These are phyloP conservation scores for Drosophila gaucha DNA, from an alignment of 2,888 invertebrate species.

Conservation along the genomic window DNA sequence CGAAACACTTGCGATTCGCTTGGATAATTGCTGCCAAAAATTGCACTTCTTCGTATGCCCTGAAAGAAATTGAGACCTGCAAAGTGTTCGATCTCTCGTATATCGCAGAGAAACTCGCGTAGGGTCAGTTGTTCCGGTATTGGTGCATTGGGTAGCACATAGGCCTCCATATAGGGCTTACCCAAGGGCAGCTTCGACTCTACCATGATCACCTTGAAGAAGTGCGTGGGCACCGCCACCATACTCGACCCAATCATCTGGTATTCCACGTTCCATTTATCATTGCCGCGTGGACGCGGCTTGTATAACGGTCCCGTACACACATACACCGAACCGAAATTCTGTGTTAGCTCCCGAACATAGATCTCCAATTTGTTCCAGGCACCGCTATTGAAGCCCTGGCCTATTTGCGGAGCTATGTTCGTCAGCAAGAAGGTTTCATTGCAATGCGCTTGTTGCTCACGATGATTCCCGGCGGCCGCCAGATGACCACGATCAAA, in stretches of 20 bases:
- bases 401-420: conserved; percentile 97
- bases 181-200: conserved; percentile 87
- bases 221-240: conserved; percentile 99
- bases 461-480: conserved; percentile 96
- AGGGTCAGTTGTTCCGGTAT: conserved; percentile 91
- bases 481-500: conserved; percentile 98
- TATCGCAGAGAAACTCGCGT: conserved; percentile 91
- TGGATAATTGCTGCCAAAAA: conserved; percentile 84
- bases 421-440: conserved; percentile 97
- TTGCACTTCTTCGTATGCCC: conserved; percentile 89
- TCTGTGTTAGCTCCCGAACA: conserved; percentile 89
- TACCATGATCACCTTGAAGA: conserved; percentile 96
- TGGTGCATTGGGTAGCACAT: conserved; percentile 95
- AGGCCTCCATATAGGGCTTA: conserved; percentile 93
- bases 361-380: conserved; percentile 95
- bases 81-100: conserved; percentile 94
- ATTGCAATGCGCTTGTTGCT: conserved; percentile 90
- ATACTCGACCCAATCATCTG: conserved; percentile 96
- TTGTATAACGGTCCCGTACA: conserved; percentile 96
- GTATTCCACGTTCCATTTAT: conserved; percentile 93
- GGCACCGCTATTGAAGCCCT: conserved; percentile 94
- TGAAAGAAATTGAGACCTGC: conserved; percentile 96
- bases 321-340: conserved; percentile 92
- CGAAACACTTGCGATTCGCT: conserved; percentile 62
- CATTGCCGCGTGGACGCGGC: conserved; percentile 90